Percentiles rank a stretch among this genome's conserved stretches.
Evolutionary conservation across 2,888 invertebrate genomes (phyloP).

Genomic region (Pterobdella sp.): DNA sequence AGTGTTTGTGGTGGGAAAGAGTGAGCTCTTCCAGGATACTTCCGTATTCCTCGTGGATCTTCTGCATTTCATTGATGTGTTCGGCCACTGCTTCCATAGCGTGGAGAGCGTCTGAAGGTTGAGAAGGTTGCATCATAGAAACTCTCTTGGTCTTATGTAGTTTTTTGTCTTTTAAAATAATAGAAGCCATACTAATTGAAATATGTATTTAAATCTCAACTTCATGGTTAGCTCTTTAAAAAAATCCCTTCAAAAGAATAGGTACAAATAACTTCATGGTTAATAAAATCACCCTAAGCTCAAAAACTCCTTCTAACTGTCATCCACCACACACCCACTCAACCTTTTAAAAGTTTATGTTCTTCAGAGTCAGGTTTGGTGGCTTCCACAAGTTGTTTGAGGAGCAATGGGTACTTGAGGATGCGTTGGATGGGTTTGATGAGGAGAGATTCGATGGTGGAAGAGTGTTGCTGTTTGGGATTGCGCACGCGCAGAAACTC

Average conservation of each 20-base stretch:
- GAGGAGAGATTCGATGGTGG: conserved; percentile 90
- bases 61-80: conserved; percentile 98
- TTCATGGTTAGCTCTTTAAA: too few species aligned
- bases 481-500: conserved; percentile 88
- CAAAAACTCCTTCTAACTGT: background rate
- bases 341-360: conserved; percentile 72
- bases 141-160: too few species aligned
- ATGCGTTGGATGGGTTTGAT: conserved; percentile 98
- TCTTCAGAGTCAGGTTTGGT: conserved; percentile 86
- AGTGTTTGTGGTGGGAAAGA: conserved; percentile 44
- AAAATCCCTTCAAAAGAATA: too few species aligned
- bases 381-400: conserved; percentile 86
- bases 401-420: conserved; percentile 80
- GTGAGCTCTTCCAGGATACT: conserved; percentile 90
- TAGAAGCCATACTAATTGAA: too few species aligned
- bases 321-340: conserved; percentile 9
- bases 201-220: too few species aligned
- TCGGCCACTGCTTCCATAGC: conserved; percentile 97
- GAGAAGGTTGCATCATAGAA: too few species aligned
- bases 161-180: too few species aligned
- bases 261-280: background rate
- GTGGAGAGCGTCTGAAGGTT: conserved; percentile 84
- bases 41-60: conserved; percentile 97
- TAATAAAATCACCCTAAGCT: background rate
- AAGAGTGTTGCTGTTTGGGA: conserved; percentile 91